Percentiles rank a stretch among this genome's conserved stretches.
Conservation (phyloP, 2,113 vertebrate species). For the Pterophyllum scalare region DNA sequence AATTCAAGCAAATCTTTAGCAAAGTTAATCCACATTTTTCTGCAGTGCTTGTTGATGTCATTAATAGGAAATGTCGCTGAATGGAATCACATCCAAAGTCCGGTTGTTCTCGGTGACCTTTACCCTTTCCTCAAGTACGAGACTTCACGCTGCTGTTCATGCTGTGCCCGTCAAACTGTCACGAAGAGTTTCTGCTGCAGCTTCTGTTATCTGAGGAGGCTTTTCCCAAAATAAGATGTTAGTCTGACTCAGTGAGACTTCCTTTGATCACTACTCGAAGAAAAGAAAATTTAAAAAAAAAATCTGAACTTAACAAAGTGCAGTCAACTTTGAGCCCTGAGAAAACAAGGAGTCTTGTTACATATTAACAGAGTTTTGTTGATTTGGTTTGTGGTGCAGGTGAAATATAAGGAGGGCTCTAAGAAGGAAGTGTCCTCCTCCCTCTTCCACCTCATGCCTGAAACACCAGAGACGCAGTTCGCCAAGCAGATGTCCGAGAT, state of each 20-base stretch:
- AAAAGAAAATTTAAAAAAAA: neutral
- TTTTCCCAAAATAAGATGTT: fast-evolving
- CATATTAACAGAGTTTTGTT: neutral
- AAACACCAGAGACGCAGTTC: conserved; percentile 62
- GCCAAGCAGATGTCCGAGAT: conserved; percentile 67
- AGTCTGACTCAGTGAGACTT: neutral
- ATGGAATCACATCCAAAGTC: neutral
- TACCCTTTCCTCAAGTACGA: neutral
- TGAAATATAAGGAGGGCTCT: conserved; percentile 66
- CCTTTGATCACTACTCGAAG: neutral
- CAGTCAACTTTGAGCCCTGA: neutral
- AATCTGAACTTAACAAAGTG: neutral
- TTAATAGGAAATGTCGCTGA: neutral
- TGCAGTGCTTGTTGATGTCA: neutral
- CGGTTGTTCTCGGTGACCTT: neutral
- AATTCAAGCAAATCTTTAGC: neutral
- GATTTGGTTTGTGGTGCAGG: conserved; percentile 45
- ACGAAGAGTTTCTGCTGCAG: neutral
- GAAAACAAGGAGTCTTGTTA: neutral
- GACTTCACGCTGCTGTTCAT: neutral
- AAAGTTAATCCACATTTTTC: neutral
- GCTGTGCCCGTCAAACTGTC: neutral
- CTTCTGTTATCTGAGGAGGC: neutral
- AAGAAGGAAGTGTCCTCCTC: conserved; percentile 35
- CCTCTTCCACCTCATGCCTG: conserved; percentile 63